Percentiles rank a stretch among this genome's conserved stretches.
Conservation (phyloP, 2,888 invertebrate species). For the Ellobium chinense region DNA sequence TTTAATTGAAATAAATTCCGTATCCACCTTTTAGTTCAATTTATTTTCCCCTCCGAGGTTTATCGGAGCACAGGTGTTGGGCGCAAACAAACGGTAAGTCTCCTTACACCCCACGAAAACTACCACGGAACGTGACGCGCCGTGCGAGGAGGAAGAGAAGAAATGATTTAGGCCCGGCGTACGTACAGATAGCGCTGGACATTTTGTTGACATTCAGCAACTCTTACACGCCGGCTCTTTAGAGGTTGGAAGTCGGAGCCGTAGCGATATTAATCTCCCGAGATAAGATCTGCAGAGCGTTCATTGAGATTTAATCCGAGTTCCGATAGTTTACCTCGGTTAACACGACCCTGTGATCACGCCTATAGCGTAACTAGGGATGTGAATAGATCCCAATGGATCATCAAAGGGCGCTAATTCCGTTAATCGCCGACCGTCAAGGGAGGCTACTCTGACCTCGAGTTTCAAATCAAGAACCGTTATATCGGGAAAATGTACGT, state of each 20-base stretch:
- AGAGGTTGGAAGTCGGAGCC: not conserved
- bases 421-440: not conserved
- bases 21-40: not conserved
- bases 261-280: not conserved
- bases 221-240: not conserved
- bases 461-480: too few species aligned
- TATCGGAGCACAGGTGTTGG: slow-evolving; percentile 23
- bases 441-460: too few species aligned
- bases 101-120: not conserved
- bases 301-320: slow-evolving; percentile 24
- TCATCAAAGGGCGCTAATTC: slow-evolving; percentile 28
- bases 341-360: not conserved
- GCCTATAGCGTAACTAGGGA: not conserved
- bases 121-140: not conserved
- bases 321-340: not conserved
- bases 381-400: too few species aligned
- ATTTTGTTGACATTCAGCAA: not conserved
- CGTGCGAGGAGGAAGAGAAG: not conserved
- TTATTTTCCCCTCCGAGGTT: not conserved
- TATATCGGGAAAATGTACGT: too few species aligned
- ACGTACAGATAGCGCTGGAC: not conserved
- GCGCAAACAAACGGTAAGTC: not conserved
- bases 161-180: not conserved
- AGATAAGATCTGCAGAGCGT: slow-evolving; percentile 9
- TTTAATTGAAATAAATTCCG: not conserved